phyloP scores from a whole-genome alignment of 1,140 invertebrate genomes.

The Lasaia peninsularis region DNA sequence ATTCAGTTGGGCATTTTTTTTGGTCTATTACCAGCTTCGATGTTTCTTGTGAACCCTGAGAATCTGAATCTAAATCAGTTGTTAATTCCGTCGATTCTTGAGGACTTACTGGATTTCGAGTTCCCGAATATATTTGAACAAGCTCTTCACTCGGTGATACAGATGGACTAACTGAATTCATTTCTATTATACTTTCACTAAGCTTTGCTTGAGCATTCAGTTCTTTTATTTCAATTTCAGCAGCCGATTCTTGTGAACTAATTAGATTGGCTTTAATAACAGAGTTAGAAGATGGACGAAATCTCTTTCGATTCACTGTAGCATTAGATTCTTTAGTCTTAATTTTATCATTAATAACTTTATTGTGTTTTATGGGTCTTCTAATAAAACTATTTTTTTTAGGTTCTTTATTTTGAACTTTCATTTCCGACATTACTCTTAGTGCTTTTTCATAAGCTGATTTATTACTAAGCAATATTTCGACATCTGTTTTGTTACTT shows the following conservation, averaged over 20 bases:
- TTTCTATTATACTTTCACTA: background rate
- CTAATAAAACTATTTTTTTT: conserved; percentile 16
- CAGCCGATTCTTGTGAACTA: background rate
- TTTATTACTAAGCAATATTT: conserved; percentile 41
- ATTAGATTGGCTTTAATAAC: background rate
- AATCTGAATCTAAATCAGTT: background rate
- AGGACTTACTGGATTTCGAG: background rate
- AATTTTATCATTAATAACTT: background rate
- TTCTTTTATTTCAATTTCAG: background rate
- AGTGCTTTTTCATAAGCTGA: conserved; percentile 54
- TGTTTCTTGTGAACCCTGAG: too few species aligned
- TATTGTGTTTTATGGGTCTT: background rate
- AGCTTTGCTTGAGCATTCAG: too few species aligned
- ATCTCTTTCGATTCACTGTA: background rate
- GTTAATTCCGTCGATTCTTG: background rate
- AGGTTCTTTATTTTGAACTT: conserved; percentile 30
- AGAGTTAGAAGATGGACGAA: background rate
- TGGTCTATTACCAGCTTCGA: too few species aligned
- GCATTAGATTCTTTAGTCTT: background rate
- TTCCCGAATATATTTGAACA: background rate
- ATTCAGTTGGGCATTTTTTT: too few species aligned
- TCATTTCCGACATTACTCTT: conserved; percentile 50
- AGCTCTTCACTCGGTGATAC: background rate
- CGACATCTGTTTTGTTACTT: conserved; percentile 19
- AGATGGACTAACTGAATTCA: background rate